phyloP scores from a whole-genome alignment of 2,113 vertebrate species.

The Tachysurus vachellii region DNA sequence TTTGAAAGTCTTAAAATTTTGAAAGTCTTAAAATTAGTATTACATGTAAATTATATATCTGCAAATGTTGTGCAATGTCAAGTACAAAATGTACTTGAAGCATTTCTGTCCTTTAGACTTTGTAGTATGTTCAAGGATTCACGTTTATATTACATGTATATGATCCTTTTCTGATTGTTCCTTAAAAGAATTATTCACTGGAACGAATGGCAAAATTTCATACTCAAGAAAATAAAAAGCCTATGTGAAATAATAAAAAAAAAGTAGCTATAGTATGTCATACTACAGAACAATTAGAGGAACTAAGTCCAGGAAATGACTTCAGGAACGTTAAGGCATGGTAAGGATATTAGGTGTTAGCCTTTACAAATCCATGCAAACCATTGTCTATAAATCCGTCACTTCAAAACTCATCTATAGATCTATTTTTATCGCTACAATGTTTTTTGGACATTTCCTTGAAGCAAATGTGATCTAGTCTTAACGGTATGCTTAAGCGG shows the following conservation, averaged over 20 bases:
- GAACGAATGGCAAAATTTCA: neutral
- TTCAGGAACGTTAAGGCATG: constrained; percentile 25
- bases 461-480: neutral
- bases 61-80: neutral
- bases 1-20: neutral
- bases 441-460: constrained; percentile 1
- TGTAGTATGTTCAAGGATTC: neutral
- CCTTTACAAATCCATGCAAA: neutral
- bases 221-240: neutral
- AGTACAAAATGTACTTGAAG: neutral
- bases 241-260: neutral
- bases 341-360: constrained; percentile 20
- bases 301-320: constrained; percentile 22
- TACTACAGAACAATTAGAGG: constrained; percentile 18
- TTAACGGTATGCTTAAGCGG: neutral
- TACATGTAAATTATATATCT: neutral
- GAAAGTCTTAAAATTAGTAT: neutral
- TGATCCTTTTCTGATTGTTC: neutral
- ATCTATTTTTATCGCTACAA: constrained; percentile 26
- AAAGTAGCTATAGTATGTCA: neutral
- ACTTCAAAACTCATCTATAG: neutral
- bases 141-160: neutral
- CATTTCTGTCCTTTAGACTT: neutral
- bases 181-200: neutral
- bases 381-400: constrained; percentile 28